Base-by-base conservation (phyloP, 2,888 invertebrate genomes). In the Marasmarcha lunaedactyla region DNA sequence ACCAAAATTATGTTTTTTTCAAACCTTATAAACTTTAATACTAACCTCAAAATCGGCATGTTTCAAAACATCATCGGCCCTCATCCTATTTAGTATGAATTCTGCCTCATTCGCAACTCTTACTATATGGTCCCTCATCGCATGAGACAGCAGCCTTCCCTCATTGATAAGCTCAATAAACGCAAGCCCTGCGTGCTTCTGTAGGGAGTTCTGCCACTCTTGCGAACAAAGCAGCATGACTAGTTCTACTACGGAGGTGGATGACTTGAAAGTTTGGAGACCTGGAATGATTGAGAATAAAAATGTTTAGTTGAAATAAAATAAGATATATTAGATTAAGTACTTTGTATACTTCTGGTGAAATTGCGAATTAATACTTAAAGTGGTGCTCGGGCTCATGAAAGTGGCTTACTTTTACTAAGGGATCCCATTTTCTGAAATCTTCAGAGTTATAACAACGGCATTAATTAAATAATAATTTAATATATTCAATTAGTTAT, bases 151-250 rank as follows among this genome's bases (percentile, higher is more conserved):
- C 48, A 99, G 84, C 38, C 98, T 87, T 40, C 99, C 99, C 83
- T 99, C 99, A 63, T 99, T 99, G 58, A 99, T 99, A 35, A 99
- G 88, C 73, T 99, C 99, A 53, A 99, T 99, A 78, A 99, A 99
- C 2, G 99, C 98, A 15, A 99, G 87, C 0, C 99, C 99, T 0
- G 99, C 99, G 74, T 99, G 98, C 81, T 99, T 99, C 78, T 99
- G 99, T 37, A 99, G 84, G 0, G 98, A 98, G 83, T 99, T 99
- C 84, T 99, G 99, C 99, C 99, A 99, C 79, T 99, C 99, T 81
- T 99, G 98, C 0, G 98, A 98, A 77, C 99, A 99, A 41, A 99
- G 86, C 61, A 99, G 77, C 99, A 99, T 99, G 43, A 99, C 99
- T 46, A 99, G 85, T 65, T 99, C 99, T 30, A 99, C 98, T 1